Conservation (phyloP, 2,113 vertebrate species). For the Eurypyga helias region DNA sequence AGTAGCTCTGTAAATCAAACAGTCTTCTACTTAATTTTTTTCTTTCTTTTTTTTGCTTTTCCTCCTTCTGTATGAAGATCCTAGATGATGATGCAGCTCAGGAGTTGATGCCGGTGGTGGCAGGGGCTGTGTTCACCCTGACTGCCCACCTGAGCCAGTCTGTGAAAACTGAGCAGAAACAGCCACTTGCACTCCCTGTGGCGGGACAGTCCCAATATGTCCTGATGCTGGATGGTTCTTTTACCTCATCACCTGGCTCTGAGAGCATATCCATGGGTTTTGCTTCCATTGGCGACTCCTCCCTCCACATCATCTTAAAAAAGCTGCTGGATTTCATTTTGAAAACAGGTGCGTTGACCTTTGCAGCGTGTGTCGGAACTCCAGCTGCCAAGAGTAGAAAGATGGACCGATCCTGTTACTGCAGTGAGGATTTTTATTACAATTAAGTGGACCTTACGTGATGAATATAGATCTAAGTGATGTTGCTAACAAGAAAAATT, state of each 20-base stretch:
- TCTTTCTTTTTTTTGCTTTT: no score
- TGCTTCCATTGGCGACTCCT: slow-evolving; percentile 93
- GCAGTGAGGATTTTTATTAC: neutral
- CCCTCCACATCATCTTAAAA: slow-evolving; percentile 93
- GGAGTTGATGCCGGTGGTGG: slow-evolving; percentile 95
- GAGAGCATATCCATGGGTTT: slow-evolving; percentile 84
- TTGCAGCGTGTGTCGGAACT: neutral
- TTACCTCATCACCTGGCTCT: slow-evolving; percentile 60
- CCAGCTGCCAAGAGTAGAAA: neutral
- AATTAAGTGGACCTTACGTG: neutral
- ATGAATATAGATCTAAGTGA: neutral
- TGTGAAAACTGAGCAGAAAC: slow-evolving; percentile 91
- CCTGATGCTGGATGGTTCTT: slow-evolving; percentile 72
- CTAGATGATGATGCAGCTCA: slow-evolving; percentile 93
- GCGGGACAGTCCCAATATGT: slow-evolving; percentile 56
- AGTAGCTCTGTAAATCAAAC: neutral
- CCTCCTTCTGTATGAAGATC: slow-evolving; percentile 77
- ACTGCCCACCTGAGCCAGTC: slow-evolving; percentile 95
- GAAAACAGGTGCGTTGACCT: slow-evolving; percentile 86
- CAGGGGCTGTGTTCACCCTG: slow-evolving; percentile 94
- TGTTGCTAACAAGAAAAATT: neutral
- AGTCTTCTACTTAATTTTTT: neutral
- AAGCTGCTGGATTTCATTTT: slow-evolving; percentile 97
- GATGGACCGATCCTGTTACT: neutral
- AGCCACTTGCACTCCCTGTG: slow-evolving; percentile 62